Evolutionary conservation across 2,113 vertebrate species (phyloP), one percentile per base, ranked within the genome.

Genomic region (Petroica traversi): DNA sequence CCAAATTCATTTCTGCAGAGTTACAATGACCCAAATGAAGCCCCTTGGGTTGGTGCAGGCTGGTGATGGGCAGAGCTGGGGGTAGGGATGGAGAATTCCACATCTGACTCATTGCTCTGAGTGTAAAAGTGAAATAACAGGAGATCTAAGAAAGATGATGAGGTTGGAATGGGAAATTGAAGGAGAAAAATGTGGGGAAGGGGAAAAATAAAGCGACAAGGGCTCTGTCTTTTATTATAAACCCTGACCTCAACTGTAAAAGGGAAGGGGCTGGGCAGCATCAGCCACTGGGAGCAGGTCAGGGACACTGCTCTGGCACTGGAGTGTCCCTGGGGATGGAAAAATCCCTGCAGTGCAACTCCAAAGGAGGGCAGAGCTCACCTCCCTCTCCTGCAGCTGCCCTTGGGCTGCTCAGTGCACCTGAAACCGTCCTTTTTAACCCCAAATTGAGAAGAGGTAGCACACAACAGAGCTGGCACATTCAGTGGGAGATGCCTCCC

Each of bases 41-140:
- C 14, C 34, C 29, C 58, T 41, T 0, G 14, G 72, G 63, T 2
- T 12, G 78, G 54, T 3, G 1, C 12, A 28, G 5, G 3, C 51
- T 43, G 25, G n/a, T 4, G 40, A 8, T 4, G 28, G 36, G 5
- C 29, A 36, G 45, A 72, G 54, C 62, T 58, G 68, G 16, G 28
- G 14, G 20, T 5, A 14, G 45, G 48, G 45, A 73, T 23, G 64
- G 51, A 18, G 4, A 26, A 28, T 22, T 7, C 5, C 28, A 12
- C 57, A 11, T 9, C 81, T 59, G 29, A 5, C 22, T 55, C 34
- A 1, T 23, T 61, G 64, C 6, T 40, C 85, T 24, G 40, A 5
- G 16, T 6, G 36, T 24, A 6, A 23, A 55, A 48, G 25, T 6
- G 20, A 5, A 14, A 2, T 3, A 46, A 66, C 13, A n/a, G 29